A percentile compares a stretch with the other conserved stretches of the same genome.
Conservation (phyloP, 2,797 vertebrate genomes). For the Eulemur mongoz region DNA sequence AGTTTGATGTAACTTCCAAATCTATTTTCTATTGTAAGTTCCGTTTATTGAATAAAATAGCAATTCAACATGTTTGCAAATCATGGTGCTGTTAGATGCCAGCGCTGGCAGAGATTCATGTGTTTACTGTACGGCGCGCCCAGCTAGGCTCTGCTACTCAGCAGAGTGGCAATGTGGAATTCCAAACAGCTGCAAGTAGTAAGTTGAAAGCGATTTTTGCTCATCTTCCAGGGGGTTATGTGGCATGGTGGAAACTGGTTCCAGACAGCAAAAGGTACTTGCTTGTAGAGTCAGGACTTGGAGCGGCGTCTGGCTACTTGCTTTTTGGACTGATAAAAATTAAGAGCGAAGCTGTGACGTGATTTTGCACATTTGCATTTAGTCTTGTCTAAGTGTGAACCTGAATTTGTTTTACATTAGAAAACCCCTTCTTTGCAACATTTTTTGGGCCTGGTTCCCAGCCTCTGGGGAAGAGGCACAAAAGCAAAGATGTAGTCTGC, state of each 20-base stretch:
- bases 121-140: slow-evolving; percentile 72
- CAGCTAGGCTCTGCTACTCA: slow-evolving; percentile 63
- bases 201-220: slow-evolving; percentile 72
- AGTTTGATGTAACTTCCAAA: slow-evolving; percentile 72
- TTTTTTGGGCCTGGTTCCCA: slow-evolving; percentile 8
- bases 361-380: not conserved
- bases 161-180: slow-evolving; percentile 67
- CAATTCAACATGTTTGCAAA: slow-evolving; percentile 82
- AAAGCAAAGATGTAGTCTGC: not conserved
- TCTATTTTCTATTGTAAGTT: slow-evolving; percentile 69
- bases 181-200: slow-evolving; percentile 80
- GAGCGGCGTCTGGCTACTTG: slow-evolving; percentile 45
- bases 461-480: not conserved
- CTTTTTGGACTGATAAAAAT: slow-evolving; percentile 13
- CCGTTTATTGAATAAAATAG: slow-evolving; percentile 79
- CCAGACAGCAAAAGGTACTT: slow-evolving; percentile 66
- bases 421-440: slow-evolving; percentile 13
- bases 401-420: slow-evolving; percentile 13
- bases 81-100: slow-evolving; percentile 72
- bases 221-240: slow-evolving; percentile 67
- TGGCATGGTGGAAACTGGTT: slow-evolving; percentile 52
- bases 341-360: not conserved
- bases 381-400: not conserved
- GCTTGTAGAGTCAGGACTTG: slow-evolving; percentile 16
- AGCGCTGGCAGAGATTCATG: slow-evolving; percentile 76